A percentile compares a stretch with the other conserved stretches of the same genome.
These are phyloP conservation scores for Drosophila nigrodunni DNA, from an alignment of 1,140 invertebrate genomes.

Conservation along the genomic window DNA sequence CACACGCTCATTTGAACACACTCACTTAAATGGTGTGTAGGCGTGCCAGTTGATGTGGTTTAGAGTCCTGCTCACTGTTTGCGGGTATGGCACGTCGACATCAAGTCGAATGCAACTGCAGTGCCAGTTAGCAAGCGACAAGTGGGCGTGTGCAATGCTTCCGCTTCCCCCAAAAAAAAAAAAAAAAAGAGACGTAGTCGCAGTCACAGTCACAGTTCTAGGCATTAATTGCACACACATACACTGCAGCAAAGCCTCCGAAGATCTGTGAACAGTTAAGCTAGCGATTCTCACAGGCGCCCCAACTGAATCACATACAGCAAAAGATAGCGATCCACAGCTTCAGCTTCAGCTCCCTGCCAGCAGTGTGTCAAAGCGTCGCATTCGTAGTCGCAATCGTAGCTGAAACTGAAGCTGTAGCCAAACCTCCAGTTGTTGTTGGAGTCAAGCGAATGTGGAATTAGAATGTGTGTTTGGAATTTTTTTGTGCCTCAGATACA, in stretches of 20 bases:
- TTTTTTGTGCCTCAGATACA: constrained; percentile 57
- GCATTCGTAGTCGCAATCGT: not conserved
- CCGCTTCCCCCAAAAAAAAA: constrained; percentile 66
- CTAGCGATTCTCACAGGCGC: constrained; percentile 53
- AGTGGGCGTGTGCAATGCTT: constrained; percentile 77
- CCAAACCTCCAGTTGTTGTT: constrained; percentile 10
- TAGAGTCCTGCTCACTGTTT: constrained; percentile 23
- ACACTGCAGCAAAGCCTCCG: constrained; percentile 12
- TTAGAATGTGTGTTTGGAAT: constrained; percentile 83
- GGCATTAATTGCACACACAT: constrained; percentile 67
- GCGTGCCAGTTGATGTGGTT: constrained; percentile 42
- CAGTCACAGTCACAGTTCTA: constrained; percentile 31
- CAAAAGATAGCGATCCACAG: constrained; percentile 45
- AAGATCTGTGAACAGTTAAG: constrained; percentile 62
- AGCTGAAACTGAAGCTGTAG: not conserved
- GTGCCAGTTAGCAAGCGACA: constrained; percentile 64
- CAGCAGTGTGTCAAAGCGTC: constrained; percentile 11
- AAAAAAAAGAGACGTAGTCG: constrained; percentile 34
- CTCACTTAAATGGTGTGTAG: constrained; percentile 22
- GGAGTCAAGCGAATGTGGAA: constrained; percentile 63
- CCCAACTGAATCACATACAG: constrained; percentile 52
- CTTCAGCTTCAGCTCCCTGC: constrained; percentile 13
- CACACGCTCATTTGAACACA: not conserved
- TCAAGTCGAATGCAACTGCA: constrained; percentile 18
- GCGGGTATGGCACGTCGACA: constrained; percentile 42